phyloP scores from a whole-genome alignment of 2,888 invertebrate genomes.

The Volucella bombylans region DNA sequence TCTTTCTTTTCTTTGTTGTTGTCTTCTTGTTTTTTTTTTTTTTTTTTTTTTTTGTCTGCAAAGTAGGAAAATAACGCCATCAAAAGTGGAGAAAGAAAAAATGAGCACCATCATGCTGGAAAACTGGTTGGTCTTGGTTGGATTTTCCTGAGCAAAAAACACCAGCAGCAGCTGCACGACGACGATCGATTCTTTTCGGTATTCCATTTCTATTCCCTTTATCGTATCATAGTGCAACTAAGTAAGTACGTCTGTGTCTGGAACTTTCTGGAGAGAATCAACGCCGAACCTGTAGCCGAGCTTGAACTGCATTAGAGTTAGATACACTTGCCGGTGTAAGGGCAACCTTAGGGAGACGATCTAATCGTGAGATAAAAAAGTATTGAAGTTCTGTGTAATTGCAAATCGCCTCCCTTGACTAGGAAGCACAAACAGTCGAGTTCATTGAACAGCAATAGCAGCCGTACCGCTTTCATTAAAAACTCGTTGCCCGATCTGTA shows the following conservation, averaged over 20 bases:
- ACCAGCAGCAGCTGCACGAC: constrained; percentile 64
- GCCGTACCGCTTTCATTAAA: constrained; percentile 10
- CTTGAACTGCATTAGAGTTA: constrained; percentile 45
- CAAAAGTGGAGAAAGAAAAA: constrained; percentile 57
- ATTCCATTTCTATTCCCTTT: constrained; percentile 45
- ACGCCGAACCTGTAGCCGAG: not conserved
- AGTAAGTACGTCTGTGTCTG: too few relatives aligned
- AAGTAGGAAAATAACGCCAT: constrained; percentile 70
- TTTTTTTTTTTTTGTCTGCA: constrained; percentile 54
- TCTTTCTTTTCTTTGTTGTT: constrained; percentile 51
- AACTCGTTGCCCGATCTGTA: constrained; percentile 55
- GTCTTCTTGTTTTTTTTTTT: constrained; percentile 27
- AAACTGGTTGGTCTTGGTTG: constrained; percentile 50
- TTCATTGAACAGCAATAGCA: constrained; percentile 57
- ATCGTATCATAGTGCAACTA: constrained; percentile 3
- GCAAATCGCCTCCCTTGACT: constrained; percentile 61
- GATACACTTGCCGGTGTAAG: constrained; percentile 46
- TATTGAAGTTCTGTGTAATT: constrained; percentile 65
- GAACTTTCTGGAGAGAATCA: not conserved
- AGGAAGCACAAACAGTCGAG: constrained; percentile 51
- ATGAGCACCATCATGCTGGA: too few relatives aligned
- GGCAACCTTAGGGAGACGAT: constrained; percentile 58
- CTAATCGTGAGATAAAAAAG: constrained; percentile 68
- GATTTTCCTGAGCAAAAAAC: constrained; percentile 64
- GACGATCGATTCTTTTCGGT: constrained; percentile 70